Evolutionary conservation across 2,797 vertebrate genomes (phyloP).

Genomic region (Apogon talboti): DNA sequence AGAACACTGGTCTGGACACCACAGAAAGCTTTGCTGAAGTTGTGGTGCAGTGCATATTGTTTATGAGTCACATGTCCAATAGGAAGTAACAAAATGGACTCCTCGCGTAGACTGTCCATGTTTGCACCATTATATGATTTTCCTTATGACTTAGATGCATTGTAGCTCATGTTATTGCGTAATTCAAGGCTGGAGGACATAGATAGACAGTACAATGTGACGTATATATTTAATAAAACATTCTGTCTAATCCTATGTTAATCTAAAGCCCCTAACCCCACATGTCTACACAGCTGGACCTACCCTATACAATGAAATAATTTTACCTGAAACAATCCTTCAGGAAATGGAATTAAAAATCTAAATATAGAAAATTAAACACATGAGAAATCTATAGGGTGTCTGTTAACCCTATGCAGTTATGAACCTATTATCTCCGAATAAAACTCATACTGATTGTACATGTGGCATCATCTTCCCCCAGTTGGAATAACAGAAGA

Average conservation of each 20-base stretch:
- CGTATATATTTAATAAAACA: conserved; percentile 4
- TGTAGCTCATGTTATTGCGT: conserved; percentile 6
- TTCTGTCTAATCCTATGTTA: conserved; percentile 37
- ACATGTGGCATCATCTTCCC: no score
- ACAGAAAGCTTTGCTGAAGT: no score
- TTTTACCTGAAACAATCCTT: neutral
- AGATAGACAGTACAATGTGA: neutral
- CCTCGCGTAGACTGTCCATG: no score
- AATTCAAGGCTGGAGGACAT: conserved; percentile 7
- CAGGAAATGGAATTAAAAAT: neutral
- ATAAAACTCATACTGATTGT: neutral
- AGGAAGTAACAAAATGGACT: no score
- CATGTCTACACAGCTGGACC: conserved; percentile 42
- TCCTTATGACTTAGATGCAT: no score
- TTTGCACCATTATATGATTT: no score
- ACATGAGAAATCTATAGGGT: neutral
- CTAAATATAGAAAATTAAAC: conserved; percentile 22
- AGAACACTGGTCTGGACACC: no score
- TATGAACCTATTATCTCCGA: neutral
- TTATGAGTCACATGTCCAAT: no score
- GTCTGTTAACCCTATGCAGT: neutral
- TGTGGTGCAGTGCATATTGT: no score
- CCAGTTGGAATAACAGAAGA: neutral
- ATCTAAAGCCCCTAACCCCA: conserved; percentile 9
- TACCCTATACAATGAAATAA: neutral